Conservation (phyloP, 2,888 invertebrate species). For the Syritta pipiens region DNA sequence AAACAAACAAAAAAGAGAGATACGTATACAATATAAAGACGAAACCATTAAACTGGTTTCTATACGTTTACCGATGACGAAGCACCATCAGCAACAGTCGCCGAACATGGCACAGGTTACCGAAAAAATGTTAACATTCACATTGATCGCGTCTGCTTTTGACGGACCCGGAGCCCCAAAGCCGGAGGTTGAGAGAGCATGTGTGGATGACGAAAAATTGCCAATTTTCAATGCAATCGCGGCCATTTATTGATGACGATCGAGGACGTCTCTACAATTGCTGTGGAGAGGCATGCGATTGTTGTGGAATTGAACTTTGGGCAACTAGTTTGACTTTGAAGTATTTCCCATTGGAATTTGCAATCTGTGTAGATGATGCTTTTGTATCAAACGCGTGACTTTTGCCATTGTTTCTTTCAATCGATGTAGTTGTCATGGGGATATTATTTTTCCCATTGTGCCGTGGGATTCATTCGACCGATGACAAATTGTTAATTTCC, state of each 20-base stretch:
- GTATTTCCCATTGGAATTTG: too few relatives aligned
- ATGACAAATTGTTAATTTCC: too few relatives aligned
- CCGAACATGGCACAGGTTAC: background rate
- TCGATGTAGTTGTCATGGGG: too few relatives aligned
- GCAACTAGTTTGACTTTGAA: too few relatives aligned
- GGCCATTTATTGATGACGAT: conserved; percentile 1
- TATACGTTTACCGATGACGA: conserved; percentile 44
- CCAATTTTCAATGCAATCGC: conserved; percentile 20
- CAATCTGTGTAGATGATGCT: too few relatives aligned
- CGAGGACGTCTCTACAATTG: conserved; percentile 2
- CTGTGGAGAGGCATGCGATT: too few relatives aligned
- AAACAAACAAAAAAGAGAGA: conserved; percentile 17
- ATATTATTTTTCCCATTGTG: too few relatives aligned
- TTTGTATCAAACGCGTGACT: too few relatives aligned
- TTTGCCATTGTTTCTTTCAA: too few relatives aligned
- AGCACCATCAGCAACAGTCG: conserved; percentile 12
- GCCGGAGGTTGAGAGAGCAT: conserved; percentile 34
- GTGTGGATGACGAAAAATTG: conserved; percentile 27
- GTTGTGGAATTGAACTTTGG: too few relatives aligned
- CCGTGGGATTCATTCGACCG: too few relatives aligned
- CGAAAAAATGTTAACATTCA: conserved; percentile 27
- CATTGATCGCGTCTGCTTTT: conserved; percentile 10
- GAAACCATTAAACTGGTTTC: conserved; percentile 40
- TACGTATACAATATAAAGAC: too few relatives aligned
- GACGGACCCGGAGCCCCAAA: background rate